A percentile compares a stretch with the other conserved stretches of the same genome.
These are phyloP conservation scores for Mimas tiliae DNA, from an alignment of 2,888 invertebrate genomes.

Conservation along the genomic window DNA sequence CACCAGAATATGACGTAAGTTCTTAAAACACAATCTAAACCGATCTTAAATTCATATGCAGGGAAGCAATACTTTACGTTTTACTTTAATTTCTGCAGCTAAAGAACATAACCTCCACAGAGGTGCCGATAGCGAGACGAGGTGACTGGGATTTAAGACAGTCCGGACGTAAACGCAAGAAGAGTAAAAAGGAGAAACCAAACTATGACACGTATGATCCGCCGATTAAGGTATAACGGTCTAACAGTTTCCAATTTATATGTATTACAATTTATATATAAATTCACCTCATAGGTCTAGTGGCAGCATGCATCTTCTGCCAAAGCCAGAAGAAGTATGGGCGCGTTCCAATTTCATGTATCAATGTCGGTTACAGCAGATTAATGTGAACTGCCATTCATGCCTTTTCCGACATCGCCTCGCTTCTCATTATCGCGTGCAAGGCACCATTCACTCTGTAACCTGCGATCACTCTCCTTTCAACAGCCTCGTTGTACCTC, in stretches of 20 bases:
- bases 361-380: too few species aligned
- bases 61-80: background rate
- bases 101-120: constrained; percentile 47
- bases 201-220: constrained; percentile 59
- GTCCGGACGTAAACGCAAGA: constrained; percentile 37
- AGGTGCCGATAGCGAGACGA: constrained; percentile 52
- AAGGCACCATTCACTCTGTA: too few species aligned
- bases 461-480: too few species aligned
- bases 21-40: background rate
- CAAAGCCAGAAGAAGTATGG: too few species aligned
- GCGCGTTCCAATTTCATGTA: too few species aligned
- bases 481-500: too few species aligned
- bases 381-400: too few species aligned
- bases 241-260: background rate
- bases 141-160: constrained; percentile 43
- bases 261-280: background rate
- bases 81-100: background rate
- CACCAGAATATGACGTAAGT: constrained; percentile 49
- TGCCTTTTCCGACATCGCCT: too few species aligned
- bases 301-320: too few species aligned
- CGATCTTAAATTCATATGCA: background rate
- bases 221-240: constrained; percentile 51
- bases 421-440: too few species aligned
- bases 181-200: constrained; percentile 34
- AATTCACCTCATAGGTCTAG: too few species aligned